Evolutionary conservation across 92 coral and sea anemone species (phyloP).

Genomic region (Phenganax subtilis): DNA sequence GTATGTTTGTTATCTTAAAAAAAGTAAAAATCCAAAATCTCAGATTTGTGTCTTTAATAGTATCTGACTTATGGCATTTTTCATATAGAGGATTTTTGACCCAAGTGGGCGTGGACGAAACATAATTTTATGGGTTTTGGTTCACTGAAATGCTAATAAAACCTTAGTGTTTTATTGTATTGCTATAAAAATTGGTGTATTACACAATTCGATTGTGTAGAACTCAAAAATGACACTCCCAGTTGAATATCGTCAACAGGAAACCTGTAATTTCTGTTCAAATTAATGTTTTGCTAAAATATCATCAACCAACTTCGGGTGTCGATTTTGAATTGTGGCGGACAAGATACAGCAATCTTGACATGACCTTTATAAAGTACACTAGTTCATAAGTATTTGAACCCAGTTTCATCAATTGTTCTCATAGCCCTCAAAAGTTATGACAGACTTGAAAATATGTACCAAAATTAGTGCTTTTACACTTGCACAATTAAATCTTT

Average conservation of each 20-base stretch:
- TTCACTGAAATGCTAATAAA: neutral
- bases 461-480: neutral
- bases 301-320: neutral
- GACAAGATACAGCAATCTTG: neutral
- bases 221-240: neutral
- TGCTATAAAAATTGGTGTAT: neutral
- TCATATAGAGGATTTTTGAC: neutral
- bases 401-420: conserved; percentile 19
- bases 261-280: neutral
- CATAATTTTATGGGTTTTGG: neutral
- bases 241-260: neutral
- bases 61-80: neutral
- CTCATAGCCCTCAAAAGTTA: conserved; percentile 13
- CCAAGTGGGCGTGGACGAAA: neutral
- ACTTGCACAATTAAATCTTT: neutral
- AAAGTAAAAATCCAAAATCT: neutral
- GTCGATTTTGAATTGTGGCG: conserved; percentile 8
- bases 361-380: neutral
- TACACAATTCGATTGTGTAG: conserved; percentile 8
- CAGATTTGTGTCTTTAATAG: neutral
- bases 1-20: no score
- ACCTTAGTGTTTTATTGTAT: neutral
- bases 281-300: neutral
- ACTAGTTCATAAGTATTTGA: neutral
- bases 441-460: conserved; percentile 12